A percentile compares a stretch with the other conserved stretches of the same genome.
Conservation (phyloP, 2,113 vertebrate species). For the Galbula dea region DNA sequence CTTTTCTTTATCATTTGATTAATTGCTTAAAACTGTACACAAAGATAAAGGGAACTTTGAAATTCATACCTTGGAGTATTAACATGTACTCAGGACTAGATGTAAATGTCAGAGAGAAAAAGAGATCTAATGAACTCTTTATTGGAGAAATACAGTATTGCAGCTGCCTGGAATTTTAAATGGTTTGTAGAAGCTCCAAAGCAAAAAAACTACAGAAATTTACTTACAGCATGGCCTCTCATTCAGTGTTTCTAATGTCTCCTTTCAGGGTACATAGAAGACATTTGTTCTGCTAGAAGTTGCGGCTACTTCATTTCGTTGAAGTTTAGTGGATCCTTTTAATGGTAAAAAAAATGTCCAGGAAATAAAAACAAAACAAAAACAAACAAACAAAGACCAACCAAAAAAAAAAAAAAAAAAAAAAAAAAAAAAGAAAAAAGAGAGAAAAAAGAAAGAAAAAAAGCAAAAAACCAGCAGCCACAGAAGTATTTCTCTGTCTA, state of each 20-base stretch:
- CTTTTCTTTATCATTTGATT: slow-evolving; percentile 61
- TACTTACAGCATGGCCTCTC: slow-evolving; percentile 17
- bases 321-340: slow-evolving; percentile 1
- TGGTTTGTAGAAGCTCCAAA: slow-evolving; percentile 1
- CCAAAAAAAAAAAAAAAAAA: background rate
- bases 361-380: background rate
- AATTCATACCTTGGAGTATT: slow-evolving; percentile 70
- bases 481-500: slow-evolving; percentile 34
- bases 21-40: slow-evolving; percentile 67
- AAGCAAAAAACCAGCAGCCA: background rate
- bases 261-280: background rate
- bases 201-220: slow-evolving; percentile 42
- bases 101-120: slow-evolving; percentile 65
- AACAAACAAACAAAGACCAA: background rate
- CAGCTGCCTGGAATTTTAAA: slow-evolving; percentile 64
- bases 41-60: slow-evolving; percentile 73
- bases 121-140: slow-evolving; percentile 68
- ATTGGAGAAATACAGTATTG: slow-evolving; percentile 61
- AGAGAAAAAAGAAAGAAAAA: too few species aligned
- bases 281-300: background rate
- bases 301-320: background rate
- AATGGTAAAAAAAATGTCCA: slow-evolving; percentile 23
- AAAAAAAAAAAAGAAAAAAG: background rate
- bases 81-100: slow-evolving; percentile 59
- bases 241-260: slow-evolving; percentile 17